These are phyloP conservation scores for Oscarella lobularis DNA, from an alignment of 37 sponge, comb jelly and placozoan species.

Conservation along the genomic window DNA sequence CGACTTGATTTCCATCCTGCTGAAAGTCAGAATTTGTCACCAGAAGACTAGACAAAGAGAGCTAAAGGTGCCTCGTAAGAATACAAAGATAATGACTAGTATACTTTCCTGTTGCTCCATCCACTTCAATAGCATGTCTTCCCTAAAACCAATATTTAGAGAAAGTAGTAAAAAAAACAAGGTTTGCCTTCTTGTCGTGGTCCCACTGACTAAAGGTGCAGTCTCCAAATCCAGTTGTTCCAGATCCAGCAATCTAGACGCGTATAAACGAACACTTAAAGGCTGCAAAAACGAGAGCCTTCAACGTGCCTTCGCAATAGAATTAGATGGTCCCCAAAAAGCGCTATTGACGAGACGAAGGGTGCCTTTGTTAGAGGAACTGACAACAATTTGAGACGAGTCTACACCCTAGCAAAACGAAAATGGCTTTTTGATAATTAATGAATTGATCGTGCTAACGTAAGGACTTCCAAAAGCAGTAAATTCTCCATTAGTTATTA, in stretches of 20 bases:
- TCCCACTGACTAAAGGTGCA: conserved; percentile 30
- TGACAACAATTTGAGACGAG: conserved; percentile 14
- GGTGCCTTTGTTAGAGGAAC: conserved; percentile 7
- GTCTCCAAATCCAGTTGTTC: conserved; percentile 18
- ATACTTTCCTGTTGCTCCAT: no score
- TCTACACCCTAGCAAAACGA: conserved; percentile 9
- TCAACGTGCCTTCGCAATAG: conserved; percentile 24
- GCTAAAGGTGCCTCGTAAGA: neutral
- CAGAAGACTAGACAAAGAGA: conserved; percentile 7
- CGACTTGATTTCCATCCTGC: conserved; percentile 13
- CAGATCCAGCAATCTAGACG: conserved; percentile 22
- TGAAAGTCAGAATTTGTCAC: conserved; percentile 22
- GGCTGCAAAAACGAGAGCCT: no score
- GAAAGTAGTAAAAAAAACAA: no score
- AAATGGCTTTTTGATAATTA: neutral
- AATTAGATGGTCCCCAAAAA: conserved; percentile 41
- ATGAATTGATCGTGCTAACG: neutral
- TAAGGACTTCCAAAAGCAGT: conserved; percentile 17
- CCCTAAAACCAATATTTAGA: no score
- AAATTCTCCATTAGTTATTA: conserved; percentile 44
- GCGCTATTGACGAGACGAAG: conserved; percentile 17
- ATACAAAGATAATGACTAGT: neutral
- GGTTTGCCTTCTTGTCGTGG: no score
- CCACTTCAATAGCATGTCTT: no score
- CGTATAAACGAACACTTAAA: no score